Evolutionary conservation across 2,113 vertebrate species (phyloP).

Genomic region (Archocentrus centrarchus): DNA sequence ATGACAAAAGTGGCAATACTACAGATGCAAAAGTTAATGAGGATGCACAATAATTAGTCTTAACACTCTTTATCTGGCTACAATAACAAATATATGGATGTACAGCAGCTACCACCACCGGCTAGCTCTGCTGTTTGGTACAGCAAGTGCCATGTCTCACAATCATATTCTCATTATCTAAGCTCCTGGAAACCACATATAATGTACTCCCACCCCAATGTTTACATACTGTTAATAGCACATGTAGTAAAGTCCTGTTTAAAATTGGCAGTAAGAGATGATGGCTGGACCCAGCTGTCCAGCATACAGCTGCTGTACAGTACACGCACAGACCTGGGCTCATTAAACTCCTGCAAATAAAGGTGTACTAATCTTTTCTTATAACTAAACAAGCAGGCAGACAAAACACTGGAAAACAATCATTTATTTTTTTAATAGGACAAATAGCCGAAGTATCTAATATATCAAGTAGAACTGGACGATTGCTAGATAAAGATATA

Average conservation of each 20-base stretch:
- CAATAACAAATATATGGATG: background rate
- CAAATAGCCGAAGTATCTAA: background rate
- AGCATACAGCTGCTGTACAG: slow-evolving; percentile 39
- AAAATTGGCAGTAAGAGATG: slow-evolving; percentile 38
- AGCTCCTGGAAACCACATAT: slow-evolving; percentile 11
- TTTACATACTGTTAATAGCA: slow-evolving; percentile 42
- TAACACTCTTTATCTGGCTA: background rate
- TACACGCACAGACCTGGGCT: background rate
- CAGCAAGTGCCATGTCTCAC: background rate
- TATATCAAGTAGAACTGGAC: background rate
- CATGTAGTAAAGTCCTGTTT: slow-evolving; percentile 43
- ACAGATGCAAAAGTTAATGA: background rate
- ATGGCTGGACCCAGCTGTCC: slow-evolving; percentile 46
- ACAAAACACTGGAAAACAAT: slow-evolving; percentile 2
- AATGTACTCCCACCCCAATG: slow-evolving; percentile 16
- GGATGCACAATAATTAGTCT: background rate
- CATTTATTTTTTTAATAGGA: slow-evolving; percentile 13
- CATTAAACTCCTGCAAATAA: background rate
- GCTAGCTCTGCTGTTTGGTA: background rate
- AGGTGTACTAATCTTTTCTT: background rate
- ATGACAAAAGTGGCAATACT: background rate
- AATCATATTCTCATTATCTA: slow-evolving; percentile 12
- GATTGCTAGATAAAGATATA: slow-evolving; percentile 14
- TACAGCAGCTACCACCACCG: background rate
- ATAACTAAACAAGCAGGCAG: slow-evolving; percentile 1